These are phyloP conservation scores for Dinoponera quadriceps DNA, from an alignment of 1,140 invertebrate genomes.

Conservation along the genomic window DNA sequence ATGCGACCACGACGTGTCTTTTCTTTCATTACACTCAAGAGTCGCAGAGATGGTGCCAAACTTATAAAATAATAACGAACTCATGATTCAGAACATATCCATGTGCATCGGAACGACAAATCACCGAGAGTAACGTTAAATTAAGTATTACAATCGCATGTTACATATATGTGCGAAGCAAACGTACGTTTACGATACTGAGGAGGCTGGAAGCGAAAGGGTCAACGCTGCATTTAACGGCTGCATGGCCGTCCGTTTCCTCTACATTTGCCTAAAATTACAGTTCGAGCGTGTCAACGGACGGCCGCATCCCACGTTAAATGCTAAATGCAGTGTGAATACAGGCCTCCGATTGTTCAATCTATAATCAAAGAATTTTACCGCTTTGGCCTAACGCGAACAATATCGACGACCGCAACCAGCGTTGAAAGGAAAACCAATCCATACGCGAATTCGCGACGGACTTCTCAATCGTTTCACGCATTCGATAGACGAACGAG, in stretches of 20 bases:
- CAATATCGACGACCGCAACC: slow-evolving; percentile 5
- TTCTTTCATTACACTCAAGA: slow-evolving; percentile 29
- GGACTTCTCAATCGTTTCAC: slow-evolving; percentile 47
- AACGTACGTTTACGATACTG: neutral
- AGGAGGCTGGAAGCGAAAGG: neutral
- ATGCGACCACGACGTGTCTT: neutral
- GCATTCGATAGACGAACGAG: slow-evolving; percentile 20
- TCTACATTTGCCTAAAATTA: slow-evolving; percentile 22
- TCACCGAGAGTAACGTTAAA: slow-evolving; percentile 21
- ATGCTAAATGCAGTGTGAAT: slow-evolving; percentile 20
- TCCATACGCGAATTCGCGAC: slow-evolving; percentile 29
- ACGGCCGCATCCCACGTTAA: slow-evolving; percentile 7
- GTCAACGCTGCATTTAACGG: slow-evolving; percentile 19
- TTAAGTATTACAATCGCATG: slow-evolving; percentile 3
- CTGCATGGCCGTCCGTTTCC: slow-evolving; percentile 2
- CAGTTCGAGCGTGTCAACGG: neutral
- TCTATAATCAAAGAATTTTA: slow-evolving; percentile 57
- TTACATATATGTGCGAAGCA: neutral
- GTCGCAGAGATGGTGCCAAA: slow-evolving; percentile 45
- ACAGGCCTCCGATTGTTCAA: slow-evolving; percentile 29
- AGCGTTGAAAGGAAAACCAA: slow-evolving; percentile 4
- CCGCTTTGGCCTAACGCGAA: slow-evolving; percentile 47
- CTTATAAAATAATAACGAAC: too few species aligned
- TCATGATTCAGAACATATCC: slow-evolving; percentile 42
- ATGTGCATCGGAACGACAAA: slow-evolving; percentile 28